Evolutionary conservation across 2,888 invertebrate species (phyloP).

Genomic region (Lochmaea capreae): DNA sequence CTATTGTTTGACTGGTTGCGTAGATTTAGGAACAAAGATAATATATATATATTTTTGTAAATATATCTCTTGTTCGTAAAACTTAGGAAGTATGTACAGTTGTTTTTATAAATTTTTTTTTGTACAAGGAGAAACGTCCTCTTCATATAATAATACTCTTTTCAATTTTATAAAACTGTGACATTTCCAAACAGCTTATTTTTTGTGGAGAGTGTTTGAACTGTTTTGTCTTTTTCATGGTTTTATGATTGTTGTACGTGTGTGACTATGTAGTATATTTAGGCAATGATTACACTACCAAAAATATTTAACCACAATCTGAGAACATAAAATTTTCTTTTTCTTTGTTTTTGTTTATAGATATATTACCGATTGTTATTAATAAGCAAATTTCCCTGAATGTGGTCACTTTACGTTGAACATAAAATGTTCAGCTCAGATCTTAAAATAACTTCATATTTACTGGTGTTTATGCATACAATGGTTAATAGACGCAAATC

Average conservation of each 20-base stretch:
- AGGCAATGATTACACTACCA: no score
- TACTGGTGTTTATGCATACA: not conserved
- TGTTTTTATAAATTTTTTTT: no score
- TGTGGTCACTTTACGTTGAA: constrained; percentile 5
- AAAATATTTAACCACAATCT: not conserved
- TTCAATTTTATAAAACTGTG: not conserved
- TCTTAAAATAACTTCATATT: constrained; percentile 12
- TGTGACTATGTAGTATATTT: no score
- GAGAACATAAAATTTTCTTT: not conserved
- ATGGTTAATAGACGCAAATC: not conserved
- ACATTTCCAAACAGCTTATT: no score
- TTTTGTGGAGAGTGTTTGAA: no score
- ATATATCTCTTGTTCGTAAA: not conserved
- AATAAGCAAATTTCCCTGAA: not conserved
- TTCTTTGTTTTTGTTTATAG: not conserved
- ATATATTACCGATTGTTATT: constrained; percentile 3
- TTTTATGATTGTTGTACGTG: no score
- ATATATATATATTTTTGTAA: not conserved
- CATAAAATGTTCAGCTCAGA: not conserved
- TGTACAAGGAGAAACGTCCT: not conserved
- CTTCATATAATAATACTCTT: no score
- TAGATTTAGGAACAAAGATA: not conserved
- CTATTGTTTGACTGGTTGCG: not conserved
- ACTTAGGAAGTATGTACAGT: not conserved
- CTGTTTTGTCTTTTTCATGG: no score